Base-by-base conservation (phyloP, 2,797 vertebrate genomes). In the Microctenopoma lineatum region DNA sequence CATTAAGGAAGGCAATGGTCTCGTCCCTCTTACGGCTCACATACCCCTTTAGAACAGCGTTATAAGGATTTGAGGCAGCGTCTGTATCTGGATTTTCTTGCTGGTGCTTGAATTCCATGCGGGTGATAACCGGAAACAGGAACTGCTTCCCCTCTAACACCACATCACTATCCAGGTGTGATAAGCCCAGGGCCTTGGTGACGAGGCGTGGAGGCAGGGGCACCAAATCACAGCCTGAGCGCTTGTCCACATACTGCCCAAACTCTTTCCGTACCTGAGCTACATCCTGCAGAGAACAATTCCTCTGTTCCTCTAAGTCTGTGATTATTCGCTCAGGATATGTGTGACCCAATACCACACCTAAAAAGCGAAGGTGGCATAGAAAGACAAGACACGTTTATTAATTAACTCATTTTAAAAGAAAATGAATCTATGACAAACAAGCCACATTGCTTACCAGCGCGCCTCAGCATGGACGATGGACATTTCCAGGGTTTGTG, bases 401-500 rank as follows among this genome's bases (percentile, higher is more conserved):
- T 44, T 32, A 34, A 34, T 34, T 8, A 34, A 32, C 29, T 32
- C 5, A 32, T 1, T 55, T 4, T 12, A 27, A 32, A 54, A 39
- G 14, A 13, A 12, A 59, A 7, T 25, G 27, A 47, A 39, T 4
- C 21, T 14, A 18, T 51, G 12, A 55, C 11, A 7, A 7, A 4
- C 42, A 9, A 41, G 26, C 13, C 7, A 12, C 18, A 9, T 26
- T 60, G 9, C 87, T 87, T 53, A 94, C 92, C 91, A 74, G 89
- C 75, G 21, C 90, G 84, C 21, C 82, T 80, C 42, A 93, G 88
- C 75, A 93, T 83, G 16, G 91, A 92, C 0, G 81, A 61, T 0
- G 93, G 91, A 68, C 90, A 91, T 68, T 91, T 91, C 92, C 93
- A 93, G 15, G 92, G 93, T 82, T 90, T 92, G 77, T 94, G 93